These are phyloP conservation scores for Phocides pigmalion DNA, from an alignment of 1,140 invertebrate species.

Conservation along the genomic window DNA sequence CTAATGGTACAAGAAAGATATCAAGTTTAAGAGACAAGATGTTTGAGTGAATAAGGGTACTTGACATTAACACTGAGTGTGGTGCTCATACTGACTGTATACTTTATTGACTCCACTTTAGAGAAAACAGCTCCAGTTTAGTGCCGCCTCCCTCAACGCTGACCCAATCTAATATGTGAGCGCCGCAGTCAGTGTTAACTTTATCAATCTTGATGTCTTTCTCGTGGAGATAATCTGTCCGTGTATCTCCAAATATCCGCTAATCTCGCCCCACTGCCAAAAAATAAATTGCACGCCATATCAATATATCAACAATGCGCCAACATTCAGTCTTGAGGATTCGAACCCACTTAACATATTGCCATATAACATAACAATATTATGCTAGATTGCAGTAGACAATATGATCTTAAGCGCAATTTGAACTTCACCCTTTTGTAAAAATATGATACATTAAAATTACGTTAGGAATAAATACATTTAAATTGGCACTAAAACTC, in stretches of 20 bases:
- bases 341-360: background rate
- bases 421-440: background rate
- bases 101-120: no score
- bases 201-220: background rate
- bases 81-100: no score
- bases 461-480: conserved; percentile 25
- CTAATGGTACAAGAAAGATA: background rate
- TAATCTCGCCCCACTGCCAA: background rate
- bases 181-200: no score
- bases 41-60: no score
- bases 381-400: background rate
- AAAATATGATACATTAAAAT: conserved; percentile 5
- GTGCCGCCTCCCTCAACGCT: no score
- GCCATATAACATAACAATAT: background rate
- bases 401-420: background rate
- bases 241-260: background rate
- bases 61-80: no score
- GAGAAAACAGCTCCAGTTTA: no score
- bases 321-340: background rate
- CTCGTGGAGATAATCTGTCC: background rate
- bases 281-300: background rate
- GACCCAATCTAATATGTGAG: no score
- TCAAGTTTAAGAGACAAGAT: no score
- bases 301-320: background rate
- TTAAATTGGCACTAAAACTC: conserved; percentile 35